Percentiles rank a stretch among this genome's conserved stretches.
These are phyloP conservation scores for Drosophila quinaria DNA, from an alignment of 2,888 invertebrate species.

Conservation along the genomic window DNA sequence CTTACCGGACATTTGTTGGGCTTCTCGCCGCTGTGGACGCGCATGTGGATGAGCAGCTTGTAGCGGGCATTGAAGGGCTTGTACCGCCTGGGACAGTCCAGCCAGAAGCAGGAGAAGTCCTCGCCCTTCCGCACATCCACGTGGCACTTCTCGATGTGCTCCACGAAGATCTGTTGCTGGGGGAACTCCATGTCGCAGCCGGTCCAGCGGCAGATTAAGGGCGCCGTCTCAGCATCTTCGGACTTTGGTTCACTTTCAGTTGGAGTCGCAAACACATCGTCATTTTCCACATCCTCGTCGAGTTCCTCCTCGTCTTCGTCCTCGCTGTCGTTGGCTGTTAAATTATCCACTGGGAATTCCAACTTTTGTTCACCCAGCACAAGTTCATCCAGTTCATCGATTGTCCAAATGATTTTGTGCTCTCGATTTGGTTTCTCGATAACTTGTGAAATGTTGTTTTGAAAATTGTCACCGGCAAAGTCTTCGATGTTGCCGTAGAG, in stretches of 20 bases:
- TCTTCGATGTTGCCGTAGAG: constrained; percentile 61
- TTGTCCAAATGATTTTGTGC: constrained; percentile 85
- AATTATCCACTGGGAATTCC: constrained; percentile 12
- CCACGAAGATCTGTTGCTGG: constrained; percentile 92
- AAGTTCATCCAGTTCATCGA: constrained; percentile 81
- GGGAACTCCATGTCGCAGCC: constrained; percentile 93
- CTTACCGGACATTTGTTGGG: constrained; percentile 99
- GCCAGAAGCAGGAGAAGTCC: constrained; percentile 97
- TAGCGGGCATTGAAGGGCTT: constrained; percentile 98
- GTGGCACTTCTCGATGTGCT: constrained; percentile 94
- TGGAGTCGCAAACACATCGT: constrained; percentile 61
- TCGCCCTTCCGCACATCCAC: constrained; percentile 94
- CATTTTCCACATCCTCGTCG: constrained; percentile 48
- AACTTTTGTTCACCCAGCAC: constrained; percentile 41
- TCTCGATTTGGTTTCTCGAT: constrained; percentile 84
- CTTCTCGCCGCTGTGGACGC: constrained; percentile 99
- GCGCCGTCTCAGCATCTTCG: constrained; percentile 12
- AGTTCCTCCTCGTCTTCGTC: constrained; percentile 50
- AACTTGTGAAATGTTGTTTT: constrained; percentile 74
- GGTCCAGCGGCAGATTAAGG: constrained; percentile 91
- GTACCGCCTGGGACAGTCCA: constrained; percentile 94
- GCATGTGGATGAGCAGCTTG: constrained; percentile 95
- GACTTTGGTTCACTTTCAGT: background rate
- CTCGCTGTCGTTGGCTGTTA: constrained; percentile 46
- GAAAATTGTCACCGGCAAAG: constrained; percentile 80